Evolutionary conservation across 2,113 vertebrate species (phyloP), one percentile per base, ranked within the genome.

Genomic region (Gymnorhina tibicen): DNA sequence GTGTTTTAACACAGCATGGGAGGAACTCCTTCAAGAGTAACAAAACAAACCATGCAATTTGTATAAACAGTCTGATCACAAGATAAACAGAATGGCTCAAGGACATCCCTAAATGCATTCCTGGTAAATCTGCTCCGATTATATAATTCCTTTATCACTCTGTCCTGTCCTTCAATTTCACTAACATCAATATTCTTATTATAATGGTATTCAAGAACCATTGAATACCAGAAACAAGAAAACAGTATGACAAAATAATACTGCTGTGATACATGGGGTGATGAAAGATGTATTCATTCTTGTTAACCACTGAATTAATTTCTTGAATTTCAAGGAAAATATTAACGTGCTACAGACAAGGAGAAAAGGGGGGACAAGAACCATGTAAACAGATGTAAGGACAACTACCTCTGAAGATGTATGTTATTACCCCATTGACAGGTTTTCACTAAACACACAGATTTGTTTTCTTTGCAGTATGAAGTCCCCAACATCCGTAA

Each of bases 1-100:
- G 41, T 6, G 18, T 72, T 93, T 68, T 56, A 88, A 50, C 49
- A 37, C 5, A 56, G 15, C 13, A 42, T 0, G 0, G 1, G 16
- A 58, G 6, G 32, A 46, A 42, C 5, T 13, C 52, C 15, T 23
- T 72, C 26, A 66, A 7, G 37, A 46, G 13, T n/a, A 58, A 55
- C n/a, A 81, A 13, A 70, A 70, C 6, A 87, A 78, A 70, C 21
- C n/a, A 39, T 11, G 2, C 16, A 8, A 33, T 28, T 23, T 52
- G 16, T 27, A 52, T 28, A 7, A 66, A 70, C 28, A 64, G 35
- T 20, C 9, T 1, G 5, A 44, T 80, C 19, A 33, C 32, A 49
- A 56, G 8, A 81, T 22, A 73, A 59, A 8, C 16, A 35, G 13
- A 69, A 46, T 9, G 52, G 13, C 35, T 85, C 33, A 87, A 56